These are phyloP conservation scores for Lasius fuliginosus DNA, from an alignment of 2,888 invertebrate species.

Conservation along the genomic window DNA sequence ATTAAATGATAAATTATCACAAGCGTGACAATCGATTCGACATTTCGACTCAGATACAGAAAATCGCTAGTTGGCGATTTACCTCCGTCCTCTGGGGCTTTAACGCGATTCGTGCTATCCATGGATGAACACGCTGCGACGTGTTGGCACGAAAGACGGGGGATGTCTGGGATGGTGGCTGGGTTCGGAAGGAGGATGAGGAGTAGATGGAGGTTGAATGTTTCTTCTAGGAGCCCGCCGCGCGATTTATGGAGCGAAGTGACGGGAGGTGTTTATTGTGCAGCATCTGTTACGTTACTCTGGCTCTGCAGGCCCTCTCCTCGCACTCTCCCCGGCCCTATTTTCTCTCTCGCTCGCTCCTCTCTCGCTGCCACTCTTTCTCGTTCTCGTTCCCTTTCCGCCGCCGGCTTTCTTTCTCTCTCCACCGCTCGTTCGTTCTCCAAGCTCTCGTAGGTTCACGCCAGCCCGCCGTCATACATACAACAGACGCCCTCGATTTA, in stretches of 20 bases:
- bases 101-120: slow-evolving; percentile 68
- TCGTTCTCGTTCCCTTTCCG: slow-evolving; percentile 57
- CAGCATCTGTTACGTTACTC: slow-evolving; percentile 85
- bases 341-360: slow-evolving; percentile 58
- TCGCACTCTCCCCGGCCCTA: slow-evolving; percentile 66
- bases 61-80: slow-evolving; percentile 67
- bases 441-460: slow-evolving; percentile 77
- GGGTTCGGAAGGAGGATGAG: slow-evolving; percentile 79
- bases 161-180: slow-evolving; percentile 70
- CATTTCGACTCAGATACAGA: slow-evolving; percentile 20
- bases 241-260: slow-evolving; percentile 86
- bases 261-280: slow-evolving; percentile 86
- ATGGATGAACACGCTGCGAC: slow-evolving; percentile 69
- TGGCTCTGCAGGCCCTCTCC: slow-evolving; percentile 75
- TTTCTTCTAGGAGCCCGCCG: slow-evolving; percentile 85
- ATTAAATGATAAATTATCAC: neutral
- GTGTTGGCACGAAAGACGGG: slow-evolving; percentile 66
- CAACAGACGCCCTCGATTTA: slow-evolving; percentile 86
- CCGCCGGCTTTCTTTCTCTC: slow-evolving; percentile 61
- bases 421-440: slow-evolving; percentile 66
- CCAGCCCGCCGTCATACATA: slow-evolving; percentile 84
- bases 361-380: slow-evolving; percentile 54
- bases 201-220: slow-evolving; percentile 84
- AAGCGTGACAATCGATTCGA: neutral
- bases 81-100: slow-evolving; percentile 64